Conservation (phyloP, 2,113 vertebrate genomes). For the Sisor rabdophorus region DNA sequence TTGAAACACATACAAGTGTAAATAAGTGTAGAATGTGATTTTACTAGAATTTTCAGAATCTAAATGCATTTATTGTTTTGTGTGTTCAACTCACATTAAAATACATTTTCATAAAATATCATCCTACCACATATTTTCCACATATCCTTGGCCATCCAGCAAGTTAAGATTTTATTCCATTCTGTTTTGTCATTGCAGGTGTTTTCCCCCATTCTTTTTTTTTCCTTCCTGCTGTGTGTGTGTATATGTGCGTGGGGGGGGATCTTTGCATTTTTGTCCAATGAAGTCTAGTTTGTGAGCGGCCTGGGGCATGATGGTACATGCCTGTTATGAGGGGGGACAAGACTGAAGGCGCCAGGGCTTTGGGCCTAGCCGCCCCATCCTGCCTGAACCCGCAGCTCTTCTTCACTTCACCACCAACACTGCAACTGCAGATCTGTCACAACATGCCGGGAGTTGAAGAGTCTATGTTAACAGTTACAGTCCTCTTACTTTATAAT, state of each 20-base stretch:
- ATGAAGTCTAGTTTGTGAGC: slow-evolving; percentile 78
- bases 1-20: neutral
- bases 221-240: slow-evolving; percentile 25
- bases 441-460: slow-evolving; percentile 69
- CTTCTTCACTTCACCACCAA: slow-evolving; percentile 81
- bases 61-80: neutral
- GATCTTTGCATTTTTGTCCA: slow-evolving; percentile 62
- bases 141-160: neutral
- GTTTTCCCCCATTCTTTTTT: slow-evolving; percentile 40
- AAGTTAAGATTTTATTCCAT: neutral
- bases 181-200: slow-evolving; percentile 21
- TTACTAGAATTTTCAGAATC: neutral
- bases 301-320: slow-evolving; percentile 84
- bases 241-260: neutral
- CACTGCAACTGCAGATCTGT: slow-evolving; percentile 82
- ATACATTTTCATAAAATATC: neutral
- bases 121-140: neutral
- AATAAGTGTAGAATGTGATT: neutral
- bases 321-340: slow-evolving; percentile 90
- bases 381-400: slow-evolving; percentile 85
- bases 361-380: slow-evolving; percentile 81
- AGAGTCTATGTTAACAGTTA: slow-evolving; percentile 54
- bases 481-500: neutral
- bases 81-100: neutral
- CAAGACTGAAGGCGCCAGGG: slow-evolving; percentile 98